Evolutionary conservation across 2,797 vertebrate genomes (phyloP), one percentile per base, ranked within the genome.

Genomic region (Myioborus melanocephalus): DNA sequence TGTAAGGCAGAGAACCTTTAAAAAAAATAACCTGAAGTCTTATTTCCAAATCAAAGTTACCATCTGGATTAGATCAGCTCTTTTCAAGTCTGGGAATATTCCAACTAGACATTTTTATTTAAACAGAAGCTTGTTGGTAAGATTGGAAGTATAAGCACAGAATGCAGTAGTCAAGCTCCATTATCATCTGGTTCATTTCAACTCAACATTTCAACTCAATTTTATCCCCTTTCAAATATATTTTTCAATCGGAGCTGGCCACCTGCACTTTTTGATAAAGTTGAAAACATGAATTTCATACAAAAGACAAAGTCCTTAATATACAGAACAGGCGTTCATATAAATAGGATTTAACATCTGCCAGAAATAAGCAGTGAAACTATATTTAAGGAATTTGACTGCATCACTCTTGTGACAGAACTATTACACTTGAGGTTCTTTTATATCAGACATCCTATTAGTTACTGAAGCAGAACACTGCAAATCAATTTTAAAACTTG

Each of bases 201-300:
- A 37, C 37, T 37, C 37, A 37, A 77, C 16, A 53, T 64, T 93
- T 90, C 60, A 61, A 80, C 34, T 64, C 64, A 61, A 46, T 78
- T 93, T 75, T 81, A 92, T 77, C 75, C 92, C 34, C 30, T 94
- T 92, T 44, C 84, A 78, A 91, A 84, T 46, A 63, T 2, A 14
- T 65, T 86, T 28, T 75, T 85, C 71, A 83, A 60, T 64, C 65
- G 44, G 27, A 83, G 47, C 16, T 60, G 49, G 49, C 39, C 37
- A 83, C 56, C 71, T 94, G 87, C n/a, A 77, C 24, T 61, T 83
- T 64, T 66, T 91, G 78, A 90, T 89, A 85, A 80, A 87, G 55
- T 21, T 70, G 28, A 91, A 94, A 94, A 80, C 49, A 65, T 3
- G 2, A 64, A 71, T 56, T 35, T n/a, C 30, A 34, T 20, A 82